phyloP scores from a whole-genome alignment of 1,140 invertebrate genomes.

The Metaphire vulgaris region DNA sequence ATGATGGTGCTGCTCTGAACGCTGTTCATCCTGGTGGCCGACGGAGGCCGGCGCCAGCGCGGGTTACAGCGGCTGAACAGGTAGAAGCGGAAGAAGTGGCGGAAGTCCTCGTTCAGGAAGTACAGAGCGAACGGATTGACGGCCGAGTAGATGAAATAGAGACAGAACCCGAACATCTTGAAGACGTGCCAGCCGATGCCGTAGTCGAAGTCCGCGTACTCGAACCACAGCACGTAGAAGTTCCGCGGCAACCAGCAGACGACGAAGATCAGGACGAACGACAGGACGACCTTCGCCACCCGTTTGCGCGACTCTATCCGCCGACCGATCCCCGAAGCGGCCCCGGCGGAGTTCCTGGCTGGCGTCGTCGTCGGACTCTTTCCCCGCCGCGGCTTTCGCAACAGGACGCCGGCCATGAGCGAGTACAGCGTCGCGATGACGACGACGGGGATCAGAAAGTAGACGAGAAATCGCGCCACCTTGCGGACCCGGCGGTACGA shows the following conservation, averaged over 20 bases:
- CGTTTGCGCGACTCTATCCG: conserved; percentile 73
- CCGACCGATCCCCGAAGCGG: conserved; percentile 45
- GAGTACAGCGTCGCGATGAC: conserved; percentile 79
- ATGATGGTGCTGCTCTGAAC: neutral
- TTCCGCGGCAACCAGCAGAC: conserved; percentile 81
- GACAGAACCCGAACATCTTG: conserved; percentile 69
- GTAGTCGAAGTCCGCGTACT: conserved; percentile 66
- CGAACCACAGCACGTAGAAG: conserved; percentile 82
- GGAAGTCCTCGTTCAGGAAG: conserved; percentile 81
- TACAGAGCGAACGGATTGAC: conserved; percentile 84
- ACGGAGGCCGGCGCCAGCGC: neutral
- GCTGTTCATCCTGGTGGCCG: neutral
- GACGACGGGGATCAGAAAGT: conserved; percentile 73
- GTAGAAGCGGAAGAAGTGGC: conserved; percentile 83
- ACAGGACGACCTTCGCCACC: conserved; percentile 80
- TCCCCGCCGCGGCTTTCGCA: neutral
- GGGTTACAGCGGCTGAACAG: neutral
- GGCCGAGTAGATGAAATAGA: conserved; percentile 72
- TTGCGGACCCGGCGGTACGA: conserved; percentile 68
- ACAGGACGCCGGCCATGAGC: conserved; percentile 66
- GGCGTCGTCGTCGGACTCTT: no score
- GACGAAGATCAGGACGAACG: conserved; percentile 82
- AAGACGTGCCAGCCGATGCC: conserved; percentile 79
- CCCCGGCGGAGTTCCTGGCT: neutral
- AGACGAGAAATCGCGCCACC: conserved; percentile 68